Base-by-base conservation (phyloP, 2,797 vertebrate species). In the Labroides dimidiatus region DNA sequence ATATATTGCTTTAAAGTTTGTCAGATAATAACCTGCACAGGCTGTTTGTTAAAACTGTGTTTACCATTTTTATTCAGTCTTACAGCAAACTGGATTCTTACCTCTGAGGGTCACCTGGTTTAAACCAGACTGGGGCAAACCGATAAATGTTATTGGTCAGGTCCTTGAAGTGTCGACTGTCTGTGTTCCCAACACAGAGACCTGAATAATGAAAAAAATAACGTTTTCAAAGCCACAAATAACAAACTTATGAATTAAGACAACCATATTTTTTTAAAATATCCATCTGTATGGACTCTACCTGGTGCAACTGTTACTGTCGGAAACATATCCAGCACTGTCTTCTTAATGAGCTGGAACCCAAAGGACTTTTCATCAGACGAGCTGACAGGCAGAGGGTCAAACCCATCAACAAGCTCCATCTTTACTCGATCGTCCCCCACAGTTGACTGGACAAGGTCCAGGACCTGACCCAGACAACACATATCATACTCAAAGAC, bases 171-270 rank as follows among this genome's bases (percentile, higher is more conserved):
- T 98, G 95, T 41, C 95, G 94, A 85, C 96, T 98, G 85, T 99
- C 98, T 1, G 97, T 99, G 89, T 96, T 97, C 47, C 86, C 96
- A 43, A 97, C 43, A 69, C 96, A 98, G n/a, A 95, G 75, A 68
- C 94, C 98, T 99, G 82, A 67, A 86, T 50, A 78, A 72, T 77
- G 55, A 23, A 79, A 77, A 71, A 7, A 61, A 10, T 1, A 12
- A 0, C 68, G 63, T 61, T 8, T 61, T 41, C 37, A 50, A 9
- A 10, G 16, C 36, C 3, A 36, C 5, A 24, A 49, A 48, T 39
- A 39, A n/a, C n/a, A n/a, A 39, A 39, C 13, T 39, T 4, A 8
- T 33, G 30, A 33, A 33, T 33, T 4, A 33, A 6, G 8, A 4
- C 30, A 33, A 39, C 37, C 37, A 12, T 14, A 39, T 33, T 4